A percentile compares a stretch with the other conserved stretches of the same genome.
Conservation (phyloP, 2,888 invertebrate species). For the Meliscaeva auricollis region DNA sequence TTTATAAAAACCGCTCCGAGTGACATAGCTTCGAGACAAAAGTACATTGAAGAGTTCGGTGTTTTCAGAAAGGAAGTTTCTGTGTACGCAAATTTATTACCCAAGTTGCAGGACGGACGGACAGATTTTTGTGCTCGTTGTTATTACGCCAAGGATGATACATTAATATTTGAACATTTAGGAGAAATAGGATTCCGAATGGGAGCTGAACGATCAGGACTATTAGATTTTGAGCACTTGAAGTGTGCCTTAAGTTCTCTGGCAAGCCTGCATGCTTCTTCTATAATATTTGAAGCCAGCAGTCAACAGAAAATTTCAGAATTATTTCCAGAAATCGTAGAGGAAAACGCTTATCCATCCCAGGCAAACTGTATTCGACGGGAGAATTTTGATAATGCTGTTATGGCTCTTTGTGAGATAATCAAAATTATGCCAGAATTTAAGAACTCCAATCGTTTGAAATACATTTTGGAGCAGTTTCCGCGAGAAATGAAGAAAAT, state of each 20-base stretch:
- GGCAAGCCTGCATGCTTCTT: conserved; percentile 84
- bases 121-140: conserved; percentile 82
- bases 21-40: conserved; percentile 84
- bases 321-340: conserved; percentile 79
- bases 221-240: conserved; percentile 83
- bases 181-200: conserved; percentile 80
- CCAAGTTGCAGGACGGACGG: conserved; percentile 80
- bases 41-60: conserved; percentile 84
- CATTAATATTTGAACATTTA: conserved; percentile 84
- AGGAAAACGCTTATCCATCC: conserved; percentile 83
- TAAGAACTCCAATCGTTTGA: conserved; percentile 75
- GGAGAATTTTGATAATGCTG: conserved; percentile 79
- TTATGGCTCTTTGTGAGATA: conserved; percentile 80
- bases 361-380: conserved; percentile 78
- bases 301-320: conserved; percentile 77
- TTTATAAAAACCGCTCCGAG: conserved; percentile 87
- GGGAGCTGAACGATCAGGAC: conserved; percentile 79
- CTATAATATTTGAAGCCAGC: conserved; percentile 83
- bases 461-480: conserved; percentile 79
- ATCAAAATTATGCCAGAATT: conserved; percentile 81
- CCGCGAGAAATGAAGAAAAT: conserved; percentile 78
- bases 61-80: conserved; percentile 85
- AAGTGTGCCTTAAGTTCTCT: conserved; percentile 82
- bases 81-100: conserved; percentile 84
- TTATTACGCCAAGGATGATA: conserved; percentile 82